Evolutionary conservation across 2,888 invertebrate genomes (phyloP).

Genomic region (Eumacrocentrus americanus): DNA sequence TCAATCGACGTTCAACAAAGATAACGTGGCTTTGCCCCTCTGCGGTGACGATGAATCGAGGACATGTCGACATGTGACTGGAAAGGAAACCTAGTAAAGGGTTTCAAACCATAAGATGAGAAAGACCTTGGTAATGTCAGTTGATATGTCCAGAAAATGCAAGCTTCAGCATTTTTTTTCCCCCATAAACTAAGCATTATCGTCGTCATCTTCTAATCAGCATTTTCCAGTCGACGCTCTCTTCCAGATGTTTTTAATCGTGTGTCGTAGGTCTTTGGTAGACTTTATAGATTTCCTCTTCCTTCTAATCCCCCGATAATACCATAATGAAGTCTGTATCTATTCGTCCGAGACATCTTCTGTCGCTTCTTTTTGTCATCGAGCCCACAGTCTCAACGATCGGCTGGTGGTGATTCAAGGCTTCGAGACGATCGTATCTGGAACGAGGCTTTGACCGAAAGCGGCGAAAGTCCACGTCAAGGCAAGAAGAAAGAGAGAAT

Average conservation of each 20-base stretch:
- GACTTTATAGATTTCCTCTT: not conserved
- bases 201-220: not conserved
- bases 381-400: not conserved
- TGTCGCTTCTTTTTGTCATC: not conserved
- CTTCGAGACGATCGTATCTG: slow-evolving; percentile 8
- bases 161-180: too few species aligned
- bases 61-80: slow-evolving; percentile 1
- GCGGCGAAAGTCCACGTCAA: slow-evolving; percentile 1
- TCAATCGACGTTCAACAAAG: slow-evolving; percentile 18
- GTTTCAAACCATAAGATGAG: not conserved
- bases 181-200: not conserved
- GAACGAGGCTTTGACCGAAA: slow-evolving; percentile 16
- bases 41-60: slow-evolving; percentile 19
- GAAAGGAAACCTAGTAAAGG: not conserved
- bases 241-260: not conserved
- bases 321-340: not conserved
- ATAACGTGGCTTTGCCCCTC: slow-evolving; percentile 13
- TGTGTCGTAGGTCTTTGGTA: not conserved
- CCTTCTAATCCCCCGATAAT: not conserved
- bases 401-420: slow-evolving; percentile 1
- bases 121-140: not conserved
- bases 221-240: not conserved
- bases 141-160: not conserved
- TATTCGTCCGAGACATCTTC: too few species aligned
- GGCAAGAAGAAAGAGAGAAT: not conserved